Base-by-base conservation (phyloP, 2,797 vertebrate species). In the Notolepis coatsorum region DNA sequence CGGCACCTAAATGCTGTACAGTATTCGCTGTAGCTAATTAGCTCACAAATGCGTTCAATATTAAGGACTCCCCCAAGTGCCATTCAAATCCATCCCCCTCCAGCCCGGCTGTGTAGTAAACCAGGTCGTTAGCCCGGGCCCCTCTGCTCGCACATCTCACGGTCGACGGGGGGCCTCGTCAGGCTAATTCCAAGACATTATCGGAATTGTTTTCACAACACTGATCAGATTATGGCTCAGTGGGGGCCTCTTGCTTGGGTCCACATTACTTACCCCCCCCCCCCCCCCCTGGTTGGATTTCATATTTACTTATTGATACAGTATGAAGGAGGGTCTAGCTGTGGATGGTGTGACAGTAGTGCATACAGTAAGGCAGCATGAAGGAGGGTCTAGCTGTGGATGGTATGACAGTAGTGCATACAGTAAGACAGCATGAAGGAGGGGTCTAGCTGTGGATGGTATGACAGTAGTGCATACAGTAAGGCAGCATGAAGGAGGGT, bases 171-270 rank as follows among this genome's bases (percentile, higher is more conserved):
- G 87, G 86, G 89, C 75, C 81, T 82, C 79, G 42, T 85, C 61
- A 67, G 68, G 79, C 85, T 92, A 90, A 92, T 92, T 92, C 87
- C 73, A 77, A 76, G 59, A 81, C 89, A 91, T 93, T 91, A 92
- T 91, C 84, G 86, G 84, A 87, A 92, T 91, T 90, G 91, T 93
- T 93, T 92, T 92, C 91, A 89, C 89, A 90, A 90, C 87, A 84
- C 82, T 90, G 88, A 91, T 93, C 88, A 92, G 90, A 92, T 93
- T 92, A 92, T 82, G 76, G 86, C 91, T 85, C 92, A 91, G 91
- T 71, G 55, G 92, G 91, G 86, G 85, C 72, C 81, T 71, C 81
- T 86, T 85, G 82, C 71, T 67, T 75, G 57, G 54, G 79, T 68
- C 83, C 81, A 82, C 82, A 84, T 81, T 84, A 82, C 66, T 77